Evolutionary conservation across 2,113 vertebrate genomes (phyloP).

Genomic region (Diadophis punctatus): DNA sequence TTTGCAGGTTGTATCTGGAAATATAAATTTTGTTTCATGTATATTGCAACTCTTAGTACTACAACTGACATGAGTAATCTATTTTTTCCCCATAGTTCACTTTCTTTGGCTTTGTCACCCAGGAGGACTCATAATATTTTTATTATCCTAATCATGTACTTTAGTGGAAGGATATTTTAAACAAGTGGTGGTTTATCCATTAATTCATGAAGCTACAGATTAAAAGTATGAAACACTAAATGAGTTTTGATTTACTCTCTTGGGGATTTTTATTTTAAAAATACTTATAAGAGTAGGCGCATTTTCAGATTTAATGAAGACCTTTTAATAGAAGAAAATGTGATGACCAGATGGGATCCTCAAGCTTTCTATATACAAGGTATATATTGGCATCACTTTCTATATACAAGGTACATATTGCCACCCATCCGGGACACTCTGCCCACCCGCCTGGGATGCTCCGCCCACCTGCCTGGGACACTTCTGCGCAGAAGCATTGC

Average conservation of each 20-base stretch:
- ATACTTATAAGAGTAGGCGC: neutral
- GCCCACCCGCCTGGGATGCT: no score
- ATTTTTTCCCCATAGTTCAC: neutral
- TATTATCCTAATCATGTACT: neutral
- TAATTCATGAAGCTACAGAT: neutral
- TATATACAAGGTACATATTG: no score
- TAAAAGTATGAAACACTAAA: neutral
- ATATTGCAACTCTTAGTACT: conserved; percentile 10
- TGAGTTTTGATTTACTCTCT: neutral
- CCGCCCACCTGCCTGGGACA: no score
- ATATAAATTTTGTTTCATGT: neutral
- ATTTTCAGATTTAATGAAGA: neutral
- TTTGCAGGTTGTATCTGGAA: neutral
- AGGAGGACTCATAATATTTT: neutral
- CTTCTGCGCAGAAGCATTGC: no score
- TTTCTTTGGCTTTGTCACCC: neutral
- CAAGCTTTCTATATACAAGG: neutral
- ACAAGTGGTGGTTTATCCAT: neutral
- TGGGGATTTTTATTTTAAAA: neutral
- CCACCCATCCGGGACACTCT: no score
- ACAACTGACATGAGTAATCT: conserved; percentile 8
- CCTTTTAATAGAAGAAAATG: neutral
- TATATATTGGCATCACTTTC: neutral
- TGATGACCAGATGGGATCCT: neutral
- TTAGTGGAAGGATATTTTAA: neutral